A percentile compares a stretch with the other conserved stretches of the same genome.
Conservation (phyloP, 2,888 invertebrate genomes). For the Cantharis lateralis region DNA sequence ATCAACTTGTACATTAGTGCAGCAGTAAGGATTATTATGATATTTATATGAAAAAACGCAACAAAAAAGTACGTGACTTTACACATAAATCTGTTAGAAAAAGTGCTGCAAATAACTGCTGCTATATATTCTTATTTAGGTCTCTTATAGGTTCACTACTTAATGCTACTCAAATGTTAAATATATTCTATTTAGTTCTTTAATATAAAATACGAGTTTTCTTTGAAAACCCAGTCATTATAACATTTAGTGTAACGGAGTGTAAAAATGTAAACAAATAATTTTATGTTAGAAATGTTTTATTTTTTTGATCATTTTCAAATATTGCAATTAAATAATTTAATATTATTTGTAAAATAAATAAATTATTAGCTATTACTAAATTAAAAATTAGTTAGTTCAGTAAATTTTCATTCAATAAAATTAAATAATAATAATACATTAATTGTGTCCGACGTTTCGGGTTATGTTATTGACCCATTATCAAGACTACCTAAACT, state of each 20-base stretch:
- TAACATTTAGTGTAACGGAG: background rate
- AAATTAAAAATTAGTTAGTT: no score
- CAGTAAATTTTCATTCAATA: no score
- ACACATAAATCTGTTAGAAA: background rate
- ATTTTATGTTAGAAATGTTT: background rate
- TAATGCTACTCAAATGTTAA: background rate
- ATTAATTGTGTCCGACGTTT: no score
- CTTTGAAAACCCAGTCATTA: background rate
- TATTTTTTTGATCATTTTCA: background rate
- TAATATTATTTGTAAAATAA: no score
- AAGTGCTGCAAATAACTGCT: background rate
- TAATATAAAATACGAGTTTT: background rate
- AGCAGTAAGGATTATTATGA: background rate
- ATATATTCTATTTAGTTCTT: background rate
- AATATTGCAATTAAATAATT: no score
- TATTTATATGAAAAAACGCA: background rate
- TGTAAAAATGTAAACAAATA: background rate
- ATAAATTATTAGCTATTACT: no score
- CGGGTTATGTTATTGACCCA: no score
- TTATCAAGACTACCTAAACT: no score
- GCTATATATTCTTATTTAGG: background rate
- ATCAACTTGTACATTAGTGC: background rate
- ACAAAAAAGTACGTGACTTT: background rate
- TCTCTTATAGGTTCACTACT: background rate
- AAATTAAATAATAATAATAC: no score